phyloP scores from a whole-genome alignment of 2,797 vertebrate genomes.

The Chromobotia macracanthus region DNA sequence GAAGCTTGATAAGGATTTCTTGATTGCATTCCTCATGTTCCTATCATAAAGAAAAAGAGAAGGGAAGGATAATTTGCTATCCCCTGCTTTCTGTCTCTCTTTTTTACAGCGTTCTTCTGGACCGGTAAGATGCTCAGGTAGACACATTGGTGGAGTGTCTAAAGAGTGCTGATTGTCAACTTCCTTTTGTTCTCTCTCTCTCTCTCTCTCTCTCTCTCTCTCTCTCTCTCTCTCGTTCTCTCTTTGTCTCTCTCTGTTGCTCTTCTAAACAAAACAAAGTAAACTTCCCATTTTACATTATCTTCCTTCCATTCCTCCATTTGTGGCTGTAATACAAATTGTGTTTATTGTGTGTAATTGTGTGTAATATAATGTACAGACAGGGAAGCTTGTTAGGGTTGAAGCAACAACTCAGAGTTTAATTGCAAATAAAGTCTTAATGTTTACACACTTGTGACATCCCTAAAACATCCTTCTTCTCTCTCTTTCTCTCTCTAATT shows the following conservation, averaged over 20 bases:
- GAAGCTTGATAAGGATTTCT: slow-evolving; percentile 81
- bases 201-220: slow-evolving; percentile 25
- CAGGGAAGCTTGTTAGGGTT: slow-evolving; percentile 12
- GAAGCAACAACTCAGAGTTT: slow-evolving; percentile 19
- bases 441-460: slow-evolving; percentile 8
- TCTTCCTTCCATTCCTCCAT: slow-evolving; percentile 1
- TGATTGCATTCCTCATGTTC: slow-evolving; percentile 76
- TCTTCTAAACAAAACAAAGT: slow-evolving; percentile 16
- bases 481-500: background rate
- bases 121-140: slow-evolving; percentile 28
- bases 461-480: background rate
- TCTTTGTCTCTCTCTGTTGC: background rate
- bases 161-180: slow-evolving; percentile 55
- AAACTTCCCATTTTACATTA: background rate
- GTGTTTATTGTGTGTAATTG: no score
- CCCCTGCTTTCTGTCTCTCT: slow-evolving; percentile 21
- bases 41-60: slow-evolving; percentile 22
- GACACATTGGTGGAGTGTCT: slow-evolving; percentile 56
- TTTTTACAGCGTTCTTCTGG: slow-evolving; percentile 22
- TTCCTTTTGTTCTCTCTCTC: slow-evolving; percentile 13
- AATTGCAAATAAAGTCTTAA: slow-evolving; percentile 44
- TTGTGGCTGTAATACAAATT: background rate
- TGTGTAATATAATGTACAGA: slow-evolving; percentile 1
- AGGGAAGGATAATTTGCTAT: slow-evolving; percentile 34
- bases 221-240: no score